Percentiles rank a stretch among this genome's conserved stretches.
These are phyloP conservation scores for Lycia hirtaria DNA, from an alignment of 2,888 invertebrate species.

Conservation along the genomic window DNA sequence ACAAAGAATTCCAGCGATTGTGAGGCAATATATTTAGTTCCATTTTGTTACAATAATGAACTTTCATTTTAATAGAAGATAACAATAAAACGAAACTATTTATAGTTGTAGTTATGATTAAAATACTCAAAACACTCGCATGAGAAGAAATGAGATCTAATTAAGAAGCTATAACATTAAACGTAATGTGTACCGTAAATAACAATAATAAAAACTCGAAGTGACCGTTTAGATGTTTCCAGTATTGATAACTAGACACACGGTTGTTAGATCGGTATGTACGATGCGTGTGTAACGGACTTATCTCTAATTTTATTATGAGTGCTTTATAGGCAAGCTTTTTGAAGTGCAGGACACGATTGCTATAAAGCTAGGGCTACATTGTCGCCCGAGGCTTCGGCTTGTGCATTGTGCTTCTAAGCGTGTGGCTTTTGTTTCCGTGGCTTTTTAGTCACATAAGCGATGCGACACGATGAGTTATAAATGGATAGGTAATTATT, in stretches of 20 bases:
- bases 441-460: no score
- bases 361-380: not conserved
- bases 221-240: conserved; percentile 65
- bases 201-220: conserved; percentile 60
- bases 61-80: not conserved
- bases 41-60: no score
- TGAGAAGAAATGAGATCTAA: conserved; percentile 51
- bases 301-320: conserved; percentile 65
- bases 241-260: conserved; percentile 56
- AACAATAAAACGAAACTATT: not conserved
- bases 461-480: no score
- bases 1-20: no score
- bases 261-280: conserved; percentile 55
- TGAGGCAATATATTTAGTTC: no score
- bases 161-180: conserved; percentile 60
- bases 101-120: conserved; percentile 23
- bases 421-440: no score
- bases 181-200: conserved; percentile 58
- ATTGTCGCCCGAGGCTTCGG: no score
- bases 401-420: no score
- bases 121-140: conserved; percentile 38
- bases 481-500: no score
- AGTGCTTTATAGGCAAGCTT: conserved; percentile 60
- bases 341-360: conserved; percentile 37
- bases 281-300: conserved; percentile 48